Conservation (phyloP, 2,113 vertebrate genomes). For the Terrapene triunguis region DNA sequence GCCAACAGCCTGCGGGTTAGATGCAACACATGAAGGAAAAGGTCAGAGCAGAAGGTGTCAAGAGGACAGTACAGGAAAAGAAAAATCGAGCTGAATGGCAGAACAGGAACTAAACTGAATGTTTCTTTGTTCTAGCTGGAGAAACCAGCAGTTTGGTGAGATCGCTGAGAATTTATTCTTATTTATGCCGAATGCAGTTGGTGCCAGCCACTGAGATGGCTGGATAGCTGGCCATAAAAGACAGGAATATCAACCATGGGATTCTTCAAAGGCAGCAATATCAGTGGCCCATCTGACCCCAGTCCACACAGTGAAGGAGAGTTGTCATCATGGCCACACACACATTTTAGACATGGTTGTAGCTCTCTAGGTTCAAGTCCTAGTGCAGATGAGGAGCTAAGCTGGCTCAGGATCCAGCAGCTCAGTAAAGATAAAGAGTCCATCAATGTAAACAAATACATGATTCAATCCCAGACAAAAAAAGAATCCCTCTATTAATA, state of each 20-base stretch:
- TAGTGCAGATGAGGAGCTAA: not conserved
- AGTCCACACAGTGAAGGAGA: not conserved
- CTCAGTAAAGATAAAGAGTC: not conserved
- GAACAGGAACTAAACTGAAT: not conserved
- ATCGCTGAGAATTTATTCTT: not conserved
- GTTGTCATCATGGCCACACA: not conserved
- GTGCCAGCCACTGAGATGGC: not conserved
- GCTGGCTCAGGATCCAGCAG: not conserved
- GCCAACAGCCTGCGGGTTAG: not conserved
- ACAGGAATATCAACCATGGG: not conserved
- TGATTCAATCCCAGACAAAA: not conserved
- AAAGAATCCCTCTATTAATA: not conserved
- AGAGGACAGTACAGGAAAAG: not conserved
- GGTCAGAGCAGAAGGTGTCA: not conserved
- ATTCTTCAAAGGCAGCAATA: not conserved
- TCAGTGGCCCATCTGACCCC: slow-evolving; percentile 20
- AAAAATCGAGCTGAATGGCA: not conserved
- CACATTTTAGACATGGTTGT: not conserved
- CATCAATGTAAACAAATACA: not conserved
- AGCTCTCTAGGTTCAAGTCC: slow-evolving; percentile 23
- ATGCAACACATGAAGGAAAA: not conserved
- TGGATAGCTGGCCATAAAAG: slow-evolving; percentile 12
- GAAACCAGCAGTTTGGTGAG: not conserved
- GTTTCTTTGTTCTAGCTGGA: not conserved
- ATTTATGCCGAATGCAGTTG: not conserved